Evolutionary conservation across 2,888 invertebrate species (phyloP).

Genomic region (Deilephila porcellus): DNA sequence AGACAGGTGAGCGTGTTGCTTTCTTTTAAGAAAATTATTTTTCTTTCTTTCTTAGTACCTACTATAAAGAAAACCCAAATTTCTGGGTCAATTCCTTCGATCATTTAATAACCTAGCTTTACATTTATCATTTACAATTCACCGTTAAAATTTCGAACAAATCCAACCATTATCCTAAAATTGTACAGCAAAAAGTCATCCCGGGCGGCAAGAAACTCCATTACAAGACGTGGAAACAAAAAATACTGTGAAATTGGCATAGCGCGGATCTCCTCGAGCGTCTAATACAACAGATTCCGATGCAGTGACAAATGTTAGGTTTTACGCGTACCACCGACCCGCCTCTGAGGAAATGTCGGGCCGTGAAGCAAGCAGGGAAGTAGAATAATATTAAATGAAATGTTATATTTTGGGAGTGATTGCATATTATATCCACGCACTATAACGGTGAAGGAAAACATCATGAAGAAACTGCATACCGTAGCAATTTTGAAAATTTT

Average conservation of each 20-base stretch:
- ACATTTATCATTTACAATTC: no score
- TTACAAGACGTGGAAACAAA: conserved; percentile 62
- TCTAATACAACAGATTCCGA: conserved; percentile 81
- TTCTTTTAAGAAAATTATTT: no score
- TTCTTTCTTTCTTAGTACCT: no score
- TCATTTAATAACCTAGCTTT: no score
- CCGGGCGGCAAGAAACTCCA: conserved; percentile 50
- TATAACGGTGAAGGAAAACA: no score
- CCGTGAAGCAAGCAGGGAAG: conserved; percentile 34
- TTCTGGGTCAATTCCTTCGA: no score
- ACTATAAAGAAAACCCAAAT: no score
- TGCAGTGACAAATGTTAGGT: conserved; percentile 83
- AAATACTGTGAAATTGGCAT: conserved; percentile 67
- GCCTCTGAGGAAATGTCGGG: conserved; percentile 49
- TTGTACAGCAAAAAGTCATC: neutral
- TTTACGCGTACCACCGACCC: conserved; percentile 64
- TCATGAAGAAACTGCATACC: no score
- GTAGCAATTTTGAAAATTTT: no score
- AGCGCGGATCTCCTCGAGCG: conserved; percentile 63
- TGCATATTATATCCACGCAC: no score
- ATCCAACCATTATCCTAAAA: neutral
- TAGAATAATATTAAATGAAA: neutral
- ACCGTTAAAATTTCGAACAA: neutral
- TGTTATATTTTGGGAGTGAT: neutral
- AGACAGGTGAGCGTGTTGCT: no score